These are phyloP conservation scores for Gymnogyps californianus DNA, from an alignment of 2,113 vertebrate genomes.

Conservation along the genomic window DNA sequence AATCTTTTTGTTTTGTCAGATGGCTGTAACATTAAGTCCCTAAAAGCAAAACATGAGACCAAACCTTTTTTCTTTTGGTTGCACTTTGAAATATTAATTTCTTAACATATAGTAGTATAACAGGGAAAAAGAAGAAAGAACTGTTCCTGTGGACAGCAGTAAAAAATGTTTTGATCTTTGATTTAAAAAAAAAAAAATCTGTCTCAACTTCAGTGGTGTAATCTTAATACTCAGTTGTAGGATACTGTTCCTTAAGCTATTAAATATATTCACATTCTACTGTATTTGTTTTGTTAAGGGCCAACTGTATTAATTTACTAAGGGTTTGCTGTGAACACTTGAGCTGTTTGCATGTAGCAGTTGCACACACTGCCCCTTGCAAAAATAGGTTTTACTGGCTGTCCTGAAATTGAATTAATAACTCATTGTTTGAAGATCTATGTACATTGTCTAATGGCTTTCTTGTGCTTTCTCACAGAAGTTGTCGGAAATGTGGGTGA, in stretches of 20 bases:
- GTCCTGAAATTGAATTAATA: neutral
- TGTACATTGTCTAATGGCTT: neutral
- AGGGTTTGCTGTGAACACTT: neutral
- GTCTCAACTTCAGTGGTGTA: neutral
- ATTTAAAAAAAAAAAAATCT: neutral
- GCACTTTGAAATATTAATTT: slow-evolving; percentile 23
- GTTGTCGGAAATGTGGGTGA: neutral
- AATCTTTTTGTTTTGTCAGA: slow-evolving; percentile 29
- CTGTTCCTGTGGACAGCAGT: neutral
- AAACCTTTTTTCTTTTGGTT: neutral
- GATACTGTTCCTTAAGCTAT: neutral
- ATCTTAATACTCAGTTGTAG: neutral
- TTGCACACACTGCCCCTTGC: neutral
- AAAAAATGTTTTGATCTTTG: neutral
- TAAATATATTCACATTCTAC: neutral
- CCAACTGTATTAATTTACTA: neutral
- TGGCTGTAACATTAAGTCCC: neutral
- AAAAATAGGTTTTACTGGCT: neutral
- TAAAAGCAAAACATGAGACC: neutral
- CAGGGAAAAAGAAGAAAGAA: neutral
- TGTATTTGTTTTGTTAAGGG: neutral
- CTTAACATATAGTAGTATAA: neutral
- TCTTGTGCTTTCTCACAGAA: neutral
- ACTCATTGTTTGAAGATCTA: neutral
- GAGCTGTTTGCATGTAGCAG: neutral